A percentile compares a stretch with the other conserved stretches of the same genome.
Conservation (phyloP, 2,888 invertebrate species). For the Anorthoa munda region DNA sequence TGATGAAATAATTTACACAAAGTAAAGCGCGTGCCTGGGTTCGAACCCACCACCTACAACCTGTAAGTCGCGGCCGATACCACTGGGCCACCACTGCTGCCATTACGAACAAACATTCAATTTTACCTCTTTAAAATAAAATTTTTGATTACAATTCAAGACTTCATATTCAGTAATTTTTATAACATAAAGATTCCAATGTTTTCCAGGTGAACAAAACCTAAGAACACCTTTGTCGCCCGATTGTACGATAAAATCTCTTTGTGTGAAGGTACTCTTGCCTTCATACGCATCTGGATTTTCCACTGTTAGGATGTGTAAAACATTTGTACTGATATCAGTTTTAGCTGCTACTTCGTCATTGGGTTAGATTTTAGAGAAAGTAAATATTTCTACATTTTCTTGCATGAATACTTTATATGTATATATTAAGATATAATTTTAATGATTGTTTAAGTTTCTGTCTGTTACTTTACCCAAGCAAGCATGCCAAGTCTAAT, state of each 20-base stretch:
- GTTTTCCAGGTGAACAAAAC: slow-evolving; percentile 7
- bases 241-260: slow-evolving; percentile 32
- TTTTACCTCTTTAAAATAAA: no score
- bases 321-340: background rate
- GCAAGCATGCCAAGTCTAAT: background rate
- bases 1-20: no score
- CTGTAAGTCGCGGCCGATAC: no score
- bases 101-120: no score
- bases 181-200: background rate
- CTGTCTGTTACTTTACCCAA: background rate
- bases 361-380: background rate
- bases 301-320: background rate
- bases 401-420: background rate
- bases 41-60: no score
- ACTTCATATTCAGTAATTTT: no score
- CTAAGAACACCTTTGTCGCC: slow-evolving; percentile 25
- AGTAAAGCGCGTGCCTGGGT: no score
- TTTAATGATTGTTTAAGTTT: no score
- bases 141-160: no score
- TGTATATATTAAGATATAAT: no score
- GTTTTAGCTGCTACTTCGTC: background rate
- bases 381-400: background rate
- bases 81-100: no score
- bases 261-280: slow-evolving; percentile 6
- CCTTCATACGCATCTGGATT: slow-evolving; percentile 9